phyloP scores from a whole-genome alignment of 1,140 invertebrate genomes.

The Drosophila ironensis region DNA sequence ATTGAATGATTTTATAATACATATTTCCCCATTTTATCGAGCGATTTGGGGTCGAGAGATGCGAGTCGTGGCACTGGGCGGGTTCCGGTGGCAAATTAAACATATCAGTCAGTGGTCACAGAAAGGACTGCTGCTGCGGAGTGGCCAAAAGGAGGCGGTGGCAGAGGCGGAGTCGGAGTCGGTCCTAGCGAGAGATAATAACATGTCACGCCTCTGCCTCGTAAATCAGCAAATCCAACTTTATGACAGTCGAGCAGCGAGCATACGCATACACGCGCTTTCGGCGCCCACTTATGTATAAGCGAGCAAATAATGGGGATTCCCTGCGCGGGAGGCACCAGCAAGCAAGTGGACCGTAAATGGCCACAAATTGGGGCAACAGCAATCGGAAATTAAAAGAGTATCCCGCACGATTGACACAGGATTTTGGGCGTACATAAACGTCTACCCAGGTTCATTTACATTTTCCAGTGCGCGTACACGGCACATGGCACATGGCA shows the following conservation, averaged over 20 bases:
- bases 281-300: too few relatives aligned
- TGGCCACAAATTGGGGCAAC: constrained; percentile 36
- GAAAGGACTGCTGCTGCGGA: constrained; percentile 1
- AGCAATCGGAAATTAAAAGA: constrained; percentile 68
- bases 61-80: neutral
- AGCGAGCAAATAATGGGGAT: constrained; percentile 20
- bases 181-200: constrained; percentile 54
- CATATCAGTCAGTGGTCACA: constrained; percentile 48
- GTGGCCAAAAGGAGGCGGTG: neutral
- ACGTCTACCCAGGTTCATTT: neutral
- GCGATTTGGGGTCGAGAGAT: neutral
- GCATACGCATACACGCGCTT: too few relatives aligned
- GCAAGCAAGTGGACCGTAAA: too few relatives aligned
- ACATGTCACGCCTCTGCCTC: constrained; percentile 52
- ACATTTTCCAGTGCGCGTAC: too few relatives aligned
- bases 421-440: neutral
- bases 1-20: constrained; percentile 75
- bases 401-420: constrained; percentile 2
- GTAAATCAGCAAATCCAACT: constrained; percentile 60
- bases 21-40: constrained; percentile 62
- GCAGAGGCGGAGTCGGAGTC: neutral
- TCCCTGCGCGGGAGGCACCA: too few relatives aligned
- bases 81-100: constrained; percentile 39
- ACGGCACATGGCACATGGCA: too few relatives aligned
- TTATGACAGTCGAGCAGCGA: too few relatives aligned